These are phyloP conservation scores for Loris lydekkerianus DNA, from an alignment of 2,797 vertebrate genomes.

Conservation along the genomic window DNA sequence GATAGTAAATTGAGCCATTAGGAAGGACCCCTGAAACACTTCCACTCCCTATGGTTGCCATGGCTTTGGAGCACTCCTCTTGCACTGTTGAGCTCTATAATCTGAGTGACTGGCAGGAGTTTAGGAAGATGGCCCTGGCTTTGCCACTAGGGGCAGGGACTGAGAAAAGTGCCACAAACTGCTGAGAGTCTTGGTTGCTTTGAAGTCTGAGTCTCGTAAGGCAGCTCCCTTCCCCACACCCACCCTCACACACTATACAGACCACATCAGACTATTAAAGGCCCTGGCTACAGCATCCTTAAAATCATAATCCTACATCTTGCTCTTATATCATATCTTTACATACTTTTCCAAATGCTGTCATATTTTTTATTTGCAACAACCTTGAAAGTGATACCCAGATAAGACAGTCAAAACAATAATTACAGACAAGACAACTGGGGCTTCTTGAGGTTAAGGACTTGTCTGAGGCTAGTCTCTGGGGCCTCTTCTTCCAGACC, in stretches of 20 bases:
- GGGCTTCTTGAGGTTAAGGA: neutral
- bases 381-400: slow-evolving; percentile 7
- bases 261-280: neutral
- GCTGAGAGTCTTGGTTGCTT: neutral
- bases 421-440: slow-evolving; percentile 21
- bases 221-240: neutral
- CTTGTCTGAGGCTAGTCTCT: neutral
- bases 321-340: neutral
- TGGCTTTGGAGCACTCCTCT: neutral
- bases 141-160: neutral
- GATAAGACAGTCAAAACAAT: neutral
- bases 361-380: slow-evolving; percentile 18
- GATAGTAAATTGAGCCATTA: slow-evolving; percentile 34
- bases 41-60: slow-evolving; percentile 3
- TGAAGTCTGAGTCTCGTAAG: slow-evolving; percentile 1
- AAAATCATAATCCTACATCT: neutral
- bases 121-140: neutral
- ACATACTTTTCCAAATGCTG: slow-evolving; percentile 13
- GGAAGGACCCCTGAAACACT: slow-evolving; percentile 42
- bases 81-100: neutral
- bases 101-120: neutral
- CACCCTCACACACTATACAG: neutral
- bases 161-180: neutral
- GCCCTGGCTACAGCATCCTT: neutral
- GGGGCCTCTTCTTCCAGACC: neutral